Conservation (phyloP, 2,888 invertebrate genomes). For the Hypena proboscidalis region DNA sequence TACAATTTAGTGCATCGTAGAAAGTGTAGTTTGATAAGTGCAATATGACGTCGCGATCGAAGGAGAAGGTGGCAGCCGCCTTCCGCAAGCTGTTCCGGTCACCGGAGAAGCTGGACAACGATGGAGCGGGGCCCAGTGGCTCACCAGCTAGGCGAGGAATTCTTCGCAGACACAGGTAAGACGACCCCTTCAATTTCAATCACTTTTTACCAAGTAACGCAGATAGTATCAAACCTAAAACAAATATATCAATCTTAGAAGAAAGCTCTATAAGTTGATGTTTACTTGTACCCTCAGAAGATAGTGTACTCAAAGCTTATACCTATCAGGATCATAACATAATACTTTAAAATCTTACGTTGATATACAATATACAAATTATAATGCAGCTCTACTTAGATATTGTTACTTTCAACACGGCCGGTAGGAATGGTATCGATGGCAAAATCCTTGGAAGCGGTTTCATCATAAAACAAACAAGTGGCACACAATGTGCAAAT, state of each 20-base stretch:
- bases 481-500: conserved; percentile 25
- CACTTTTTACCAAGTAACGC: too few relatives aligned
- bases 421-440: background rate
- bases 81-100: conserved; percentile 92
- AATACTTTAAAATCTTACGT: too few relatives aligned
- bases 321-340: too few relatives aligned
- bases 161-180: conserved; percentile 77
- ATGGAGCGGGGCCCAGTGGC: conserved; percentile 85
- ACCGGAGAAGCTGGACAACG: conserved; percentile 89
- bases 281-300: too few relatives aligned
- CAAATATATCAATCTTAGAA: too few relatives aligned
- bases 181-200: too few relatives aligned
- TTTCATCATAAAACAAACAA: conserved; percentile 30
- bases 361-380: too few relatives aligned
- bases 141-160: conserved; percentile 86
- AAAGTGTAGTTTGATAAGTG: conserved; percentile 59
- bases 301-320: too few relatives aligned
- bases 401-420: too few relatives aligned
- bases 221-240: too few relatives aligned
- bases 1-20: conserved; percentile 55
- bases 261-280: too few relatives aligned
- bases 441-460: background rate
- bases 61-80: conserved; percentile 93
- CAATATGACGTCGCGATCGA: conserved; percentile 91
- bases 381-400: too few relatives aligned